Evolutionary conservation across 2,888 invertebrate genomes (phyloP).

Genomic region (Tipula confusa): DNA sequence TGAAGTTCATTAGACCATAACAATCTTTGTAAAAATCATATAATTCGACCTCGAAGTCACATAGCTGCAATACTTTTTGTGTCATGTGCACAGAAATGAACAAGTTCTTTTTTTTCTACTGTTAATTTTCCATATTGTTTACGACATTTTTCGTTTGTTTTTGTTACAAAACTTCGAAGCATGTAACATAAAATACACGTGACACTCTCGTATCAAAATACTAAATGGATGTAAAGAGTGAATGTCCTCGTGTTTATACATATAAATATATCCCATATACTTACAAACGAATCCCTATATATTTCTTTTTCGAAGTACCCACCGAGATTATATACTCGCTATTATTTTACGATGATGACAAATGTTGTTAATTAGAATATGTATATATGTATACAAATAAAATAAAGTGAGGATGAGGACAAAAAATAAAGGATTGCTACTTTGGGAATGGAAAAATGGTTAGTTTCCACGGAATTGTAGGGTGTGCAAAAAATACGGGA

Average conservation of each 20-base stretch:
- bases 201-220: not conserved
- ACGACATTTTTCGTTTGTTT: not conserved
- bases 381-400: not conserved
- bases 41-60: not conserved
- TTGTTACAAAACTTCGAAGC: no score
- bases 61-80: not conserved
- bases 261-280: not conserved
- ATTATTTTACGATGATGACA: not conserved
- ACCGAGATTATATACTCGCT: not conserved
- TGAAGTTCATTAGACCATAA: slow-evolving; percentile 20
- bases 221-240: no score
- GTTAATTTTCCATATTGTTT: not conserved
- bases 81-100: not conserved
- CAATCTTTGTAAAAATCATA: not conserved
- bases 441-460: not conserved
- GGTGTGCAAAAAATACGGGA: not conserved
- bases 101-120: no score
- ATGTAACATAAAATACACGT: not conserved
- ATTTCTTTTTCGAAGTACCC: not conserved
- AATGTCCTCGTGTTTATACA: not conserved
- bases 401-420: not conserved
- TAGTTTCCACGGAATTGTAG: not conserved
- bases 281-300: not conserved
- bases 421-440: not conserved
- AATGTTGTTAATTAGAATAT: slow-evolving; percentile 12